Conservation (phyloP, 2,797 vertebrate species). For the Miichthys miiuy region DNA sequence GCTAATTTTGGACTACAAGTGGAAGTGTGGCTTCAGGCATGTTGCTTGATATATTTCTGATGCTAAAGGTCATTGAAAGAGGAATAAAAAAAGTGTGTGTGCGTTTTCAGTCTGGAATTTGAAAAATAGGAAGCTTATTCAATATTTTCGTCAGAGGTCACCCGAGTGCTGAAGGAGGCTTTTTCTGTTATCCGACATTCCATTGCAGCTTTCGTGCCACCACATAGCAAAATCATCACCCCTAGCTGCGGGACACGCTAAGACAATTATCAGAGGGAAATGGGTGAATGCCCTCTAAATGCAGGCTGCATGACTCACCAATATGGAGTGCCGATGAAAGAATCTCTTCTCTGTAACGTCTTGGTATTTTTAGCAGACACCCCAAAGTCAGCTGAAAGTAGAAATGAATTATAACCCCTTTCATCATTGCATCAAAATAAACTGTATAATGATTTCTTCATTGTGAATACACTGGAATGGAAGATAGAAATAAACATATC, state of each 20-base stretch:
- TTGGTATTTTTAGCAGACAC: conserved; percentile 99
- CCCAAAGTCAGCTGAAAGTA: conserved; percentile 96
- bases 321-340: conserved; percentile 99
- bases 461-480: background rate
- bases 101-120: conserved; percentile 2
- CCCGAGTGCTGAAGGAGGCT: conserved; percentile 24
- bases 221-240: conserved; percentile 31
- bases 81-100: background rate
- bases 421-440: conserved; percentile 32
- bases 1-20: background rate
- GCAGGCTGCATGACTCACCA: conserved; percentile 89
- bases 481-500: background rate
- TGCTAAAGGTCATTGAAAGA: background rate
- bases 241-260: conserved; percentile 10
- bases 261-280: conserved; percentile 44
- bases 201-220: conserved; percentile 22
- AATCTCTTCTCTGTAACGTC: conserved; percentile 97
- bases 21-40: background rate
- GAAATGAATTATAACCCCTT: conserved; percentile 46
- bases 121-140: conserved; percentile 16
- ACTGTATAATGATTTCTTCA: background rate
- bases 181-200: conserved; percentile 27
- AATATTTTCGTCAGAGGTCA: conserved; percentile 16
- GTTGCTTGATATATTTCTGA: background rate
- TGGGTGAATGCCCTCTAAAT: conserved; percentile 43